These are phyloP conservation scores for Selene dorsalis DNA, from an alignment of 2,797 vertebrate species.

Conservation along the genomic window DNA sequence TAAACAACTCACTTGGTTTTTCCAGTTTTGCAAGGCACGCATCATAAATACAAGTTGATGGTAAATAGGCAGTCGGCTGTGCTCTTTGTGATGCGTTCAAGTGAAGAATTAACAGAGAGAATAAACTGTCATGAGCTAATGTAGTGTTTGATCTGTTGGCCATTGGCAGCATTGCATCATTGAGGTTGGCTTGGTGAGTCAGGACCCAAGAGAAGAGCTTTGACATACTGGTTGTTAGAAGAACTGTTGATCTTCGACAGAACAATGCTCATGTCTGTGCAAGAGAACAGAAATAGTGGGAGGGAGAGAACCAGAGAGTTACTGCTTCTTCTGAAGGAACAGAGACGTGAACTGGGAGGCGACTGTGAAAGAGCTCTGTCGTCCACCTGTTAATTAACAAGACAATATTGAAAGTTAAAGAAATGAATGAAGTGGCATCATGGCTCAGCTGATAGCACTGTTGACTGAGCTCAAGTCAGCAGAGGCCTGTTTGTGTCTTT, in stretches of 20 bases:
- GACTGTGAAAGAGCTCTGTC: slow-evolving; percentile 22
- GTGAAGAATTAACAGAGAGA: slow-evolving; percentile 22
- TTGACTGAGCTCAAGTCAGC: not conserved
- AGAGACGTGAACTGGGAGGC: slow-evolving; percentile 17
- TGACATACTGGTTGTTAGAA: slow-evolving; percentile 58
- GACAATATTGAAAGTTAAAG: slow-evolving; percentile 56
- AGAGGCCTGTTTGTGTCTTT: not conserved
- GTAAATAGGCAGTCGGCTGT: not conserved
- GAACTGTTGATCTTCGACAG: slow-evolving; percentile 72
- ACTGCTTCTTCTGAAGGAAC: slow-evolving; percentile 27
- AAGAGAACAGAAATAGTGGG: slow-evolving; percentile 9
- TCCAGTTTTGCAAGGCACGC: not conserved
- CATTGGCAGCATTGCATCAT: slow-evolving; percentile 18
- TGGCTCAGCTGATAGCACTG: not conserved
- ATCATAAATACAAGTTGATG: not conserved
- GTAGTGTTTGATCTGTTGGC: slow-evolving; percentile 41
- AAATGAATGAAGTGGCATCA: not conserved
- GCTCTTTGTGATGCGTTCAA: slow-evolving; percentile 6
- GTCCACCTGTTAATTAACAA: slow-evolving; percentile 60
- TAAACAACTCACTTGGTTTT: slow-evolving; percentile 14
- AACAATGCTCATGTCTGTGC: slow-evolving; percentile 69
- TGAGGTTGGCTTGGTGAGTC: slow-evolving; percentile 36
- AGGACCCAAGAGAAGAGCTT: slow-evolving; percentile 49
- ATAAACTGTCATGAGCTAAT: slow-evolving; percentile 27
- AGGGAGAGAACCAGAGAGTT: not conserved